Conservation (phyloP, 2,797 vertebrate genomes). For the Myiotriccus ornatus region DNA sequence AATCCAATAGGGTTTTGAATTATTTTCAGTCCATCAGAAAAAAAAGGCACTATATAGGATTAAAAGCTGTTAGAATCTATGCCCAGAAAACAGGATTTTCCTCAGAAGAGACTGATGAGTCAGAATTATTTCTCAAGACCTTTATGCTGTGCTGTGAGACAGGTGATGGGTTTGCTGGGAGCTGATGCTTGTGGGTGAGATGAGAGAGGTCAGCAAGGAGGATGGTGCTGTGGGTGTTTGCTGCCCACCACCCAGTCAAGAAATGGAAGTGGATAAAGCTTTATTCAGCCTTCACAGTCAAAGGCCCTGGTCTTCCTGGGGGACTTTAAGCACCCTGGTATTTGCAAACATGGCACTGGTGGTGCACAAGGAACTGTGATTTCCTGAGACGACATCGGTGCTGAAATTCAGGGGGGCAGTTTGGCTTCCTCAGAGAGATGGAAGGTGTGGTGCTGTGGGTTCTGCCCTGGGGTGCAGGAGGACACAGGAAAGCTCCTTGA, state of each 20-base stretch:
- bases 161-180: background rate
- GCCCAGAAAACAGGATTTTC: background rate
- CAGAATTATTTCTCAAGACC: background rate
- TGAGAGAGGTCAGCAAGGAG: background rate
- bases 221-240: background rate
- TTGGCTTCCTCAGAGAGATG: background rate
- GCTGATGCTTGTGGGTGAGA: background rate
- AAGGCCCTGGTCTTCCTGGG: background rate
- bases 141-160: background rate
- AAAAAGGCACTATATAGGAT: background rate
- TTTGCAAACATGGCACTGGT: background rate
- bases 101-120: background rate
- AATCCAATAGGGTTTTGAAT: background rate
- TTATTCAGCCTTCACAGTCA: background rate
- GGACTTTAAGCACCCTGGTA: background rate
- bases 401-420: background rate
- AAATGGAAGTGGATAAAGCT: background rate
- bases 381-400: background rate
- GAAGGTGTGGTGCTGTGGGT: background rate
- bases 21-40: background rate
- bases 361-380: background rate
- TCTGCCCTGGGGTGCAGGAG: background rate
- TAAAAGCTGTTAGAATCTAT: background rate
- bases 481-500: background rate
- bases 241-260: background rate